Conservation (phyloP, 2,797 vertebrate genomes). For the Aplochiton taeniatus region DNA sequence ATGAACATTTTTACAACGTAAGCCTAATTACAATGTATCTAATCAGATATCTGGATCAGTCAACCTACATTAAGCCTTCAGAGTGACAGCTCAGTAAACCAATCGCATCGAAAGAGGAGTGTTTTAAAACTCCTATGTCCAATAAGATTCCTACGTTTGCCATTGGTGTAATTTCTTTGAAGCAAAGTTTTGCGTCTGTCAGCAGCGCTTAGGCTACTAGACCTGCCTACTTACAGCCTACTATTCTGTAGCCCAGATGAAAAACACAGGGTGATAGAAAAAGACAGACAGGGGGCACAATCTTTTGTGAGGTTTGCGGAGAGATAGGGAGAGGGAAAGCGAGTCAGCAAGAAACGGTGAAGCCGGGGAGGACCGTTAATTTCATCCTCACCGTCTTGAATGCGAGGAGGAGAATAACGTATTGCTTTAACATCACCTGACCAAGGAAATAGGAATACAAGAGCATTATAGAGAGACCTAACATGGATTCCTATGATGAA, state of each 20-base stretch:
- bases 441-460: constrained; percentile 49
- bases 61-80: constrained; percentile 48
- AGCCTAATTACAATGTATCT: constrained; percentile 14
- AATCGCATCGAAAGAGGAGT: constrained; percentile 58
- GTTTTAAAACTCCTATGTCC: constrained; percentile 35
- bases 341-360: constrained; percentile 29
- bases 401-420: constrained; percentile 62
- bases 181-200: constrained; percentile 72
- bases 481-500: constrained; percentile 84
- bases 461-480: constrained; percentile 35
- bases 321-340: constrained; percentile 37
- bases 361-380: constrained; percentile 69
- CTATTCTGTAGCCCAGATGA: constrained; percentile 43
- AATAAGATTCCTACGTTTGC: constrained; percentile 56
- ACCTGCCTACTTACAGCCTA: constrained; percentile 52
- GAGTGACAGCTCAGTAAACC: constrained; percentile 53
- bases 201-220: constrained; percentile 35
- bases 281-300: constrained; percentile 5
- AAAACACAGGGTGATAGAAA: not conserved
- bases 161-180: constrained; percentile 66
- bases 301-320: constrained; percentile 26
- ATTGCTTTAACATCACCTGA: constrained; percentile 56
- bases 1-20: not conserved
- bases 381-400: constrained; percentile 68
- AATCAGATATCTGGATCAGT: constrained; percentile 36